Conservation (phyloP, 2,797 vertebrate genomes). For the Neostethus bicornis region DNA sequence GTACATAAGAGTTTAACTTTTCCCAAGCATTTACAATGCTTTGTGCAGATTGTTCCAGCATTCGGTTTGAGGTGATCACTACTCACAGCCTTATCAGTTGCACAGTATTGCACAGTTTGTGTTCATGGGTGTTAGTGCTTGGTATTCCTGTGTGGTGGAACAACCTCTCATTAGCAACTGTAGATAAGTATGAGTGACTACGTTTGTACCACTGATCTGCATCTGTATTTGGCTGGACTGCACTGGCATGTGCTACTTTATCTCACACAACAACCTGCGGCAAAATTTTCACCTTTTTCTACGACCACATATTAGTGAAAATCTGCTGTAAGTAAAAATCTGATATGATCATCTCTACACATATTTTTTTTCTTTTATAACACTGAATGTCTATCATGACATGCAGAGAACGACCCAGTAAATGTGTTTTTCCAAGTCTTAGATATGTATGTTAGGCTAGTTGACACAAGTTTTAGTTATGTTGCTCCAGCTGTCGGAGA, state of each 20-base stretch:
- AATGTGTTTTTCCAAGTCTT: constrained; percentile 79
- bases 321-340: constrained; percentile 71
- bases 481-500: constrained; percentile 66
- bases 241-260: constrained; percentile 48
- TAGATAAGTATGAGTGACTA: constrained; percentile 62
- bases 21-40: constrained; percentile 67
- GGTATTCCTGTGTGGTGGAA: constrained; percentile 56
- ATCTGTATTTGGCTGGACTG: constrained; percentile 62
- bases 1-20: constrained; percentile 70
- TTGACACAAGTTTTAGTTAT: constrained; percentile 76
- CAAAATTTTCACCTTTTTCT: constrained; percentile 54
- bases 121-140: constrained; percentile 68
- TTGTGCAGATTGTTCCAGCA: constrained; percentile 83
- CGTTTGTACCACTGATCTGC: constrained; percentile 50
- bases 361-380: constrained; percentile 61
- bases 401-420: constrained; percentile 82
- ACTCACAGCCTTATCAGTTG: constrained; percentile 70
- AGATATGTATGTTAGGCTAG: constrained; percentile 82
- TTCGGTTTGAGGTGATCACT: constrained; percentile 77
- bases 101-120: constrained; percentile 66
- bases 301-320: constrained; percentile 66
- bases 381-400: constrained; percentile 80
- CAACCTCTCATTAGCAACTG: constrained; percentile 71
- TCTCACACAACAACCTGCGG: constrained; percentile 30
- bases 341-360: constrained; percentile 75